Evolutionary conservation across 2,113 vertebrate species (phyloP), one percentile per base, ranked within the genome.

Genomic region (Bos javanicus): DNA sequence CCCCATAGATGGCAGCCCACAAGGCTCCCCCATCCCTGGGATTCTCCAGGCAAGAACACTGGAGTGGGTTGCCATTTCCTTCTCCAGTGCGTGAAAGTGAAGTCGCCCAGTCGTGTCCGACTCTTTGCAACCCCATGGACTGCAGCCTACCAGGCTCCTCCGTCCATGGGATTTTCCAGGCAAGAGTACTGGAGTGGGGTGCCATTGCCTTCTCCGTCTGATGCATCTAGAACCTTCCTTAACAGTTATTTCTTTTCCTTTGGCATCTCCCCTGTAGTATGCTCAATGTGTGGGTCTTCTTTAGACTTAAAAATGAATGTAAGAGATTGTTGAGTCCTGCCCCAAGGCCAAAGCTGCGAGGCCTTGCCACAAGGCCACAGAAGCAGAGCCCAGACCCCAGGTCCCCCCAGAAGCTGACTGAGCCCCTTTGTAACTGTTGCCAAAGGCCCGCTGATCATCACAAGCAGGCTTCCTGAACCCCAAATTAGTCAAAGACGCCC

Each of bases 151-250:
- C 43, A 46, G 43, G 43, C 43, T 46, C 43, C 43, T 46, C 43
- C 1, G 6, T 46, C 43, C 43, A 46, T 46, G 43, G 43, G 43
- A 46, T 46, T 46, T 46, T 46, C 43, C 43, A 46, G 43, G 43
- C 43, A 46, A 7, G 43, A 43, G 43, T 43, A 43, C 43, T 43
- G 43, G 43, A 43, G 43, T 43, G 43, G 43, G 43, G 43, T 46
- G 43, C 43, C 43, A 46, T 46, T 46, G 43, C 43, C 43, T 46
- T 46, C 43, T 46, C 43, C 7, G 43, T 83, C 82, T 16, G 25
- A 25, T 1, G 5, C 7, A 5, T 59, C 67, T 39, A 56, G 6
- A 33, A 17, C 1, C 21, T 36, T 8, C 0, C 4, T 59, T 88
- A 25, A 25, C 1, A 52, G 26, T 8, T 3, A 25, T 25, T 85